Conservation (phyloP, 1,140 invertebrate species). For the Akabosia matsudoensis region DNA sequence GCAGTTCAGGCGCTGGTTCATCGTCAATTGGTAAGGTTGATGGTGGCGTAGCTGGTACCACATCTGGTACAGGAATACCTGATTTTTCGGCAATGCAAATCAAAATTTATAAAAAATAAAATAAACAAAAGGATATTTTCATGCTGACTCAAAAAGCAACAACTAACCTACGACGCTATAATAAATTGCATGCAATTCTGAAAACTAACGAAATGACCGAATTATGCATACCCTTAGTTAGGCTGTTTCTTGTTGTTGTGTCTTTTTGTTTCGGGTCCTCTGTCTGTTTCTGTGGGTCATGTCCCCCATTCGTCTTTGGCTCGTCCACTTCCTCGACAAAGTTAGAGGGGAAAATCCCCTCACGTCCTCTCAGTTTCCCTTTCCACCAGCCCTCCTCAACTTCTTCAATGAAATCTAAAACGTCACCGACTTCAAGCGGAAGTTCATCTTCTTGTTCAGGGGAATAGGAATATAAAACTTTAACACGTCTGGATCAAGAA, state of each 20-base stretch:
- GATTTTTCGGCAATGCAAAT: neutral
- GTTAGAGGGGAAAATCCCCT: slow-evolving; percentile 89
- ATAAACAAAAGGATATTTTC: neutral
- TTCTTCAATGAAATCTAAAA: slow-evolving; percentile 82
- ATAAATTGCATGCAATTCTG: neutral
- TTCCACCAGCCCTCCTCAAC: slow-evolving; percentile 82
- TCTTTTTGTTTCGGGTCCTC: slow-evolving; percentile 10
- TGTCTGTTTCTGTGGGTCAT: slow-evolving; percentile 34
- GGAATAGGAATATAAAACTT: slow-evolving; percentile 84
- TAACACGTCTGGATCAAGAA: slow-evolving; percentile 58
- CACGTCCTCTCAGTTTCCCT: slow-evolving; percentile 66
- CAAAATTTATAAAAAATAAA: slow-evolving; percentile 2
- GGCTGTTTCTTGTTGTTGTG: neutral
- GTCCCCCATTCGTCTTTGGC: slow-evolving; percentile 34
- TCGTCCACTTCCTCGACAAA: slow-evolving; percentile 65
- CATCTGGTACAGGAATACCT: slow-evolving; percentile 40
- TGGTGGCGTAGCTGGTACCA: slow-evolving; percentile 25
- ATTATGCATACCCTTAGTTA: neutral
- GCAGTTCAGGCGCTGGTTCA: slow-evolving; percentile 52
- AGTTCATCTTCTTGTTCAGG: slow-evolving; percentile 90
- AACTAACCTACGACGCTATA: no score
- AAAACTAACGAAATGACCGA: neutral
- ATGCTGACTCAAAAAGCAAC: no score
- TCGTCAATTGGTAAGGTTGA: slow-evolving; percentile 31
- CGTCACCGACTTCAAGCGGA: slow-evolving; percentile 75